Conservation (phyloP, 2,113 vertebrate genomes). For the human (Homo sapiens) region GRCh38 chr12:69272501-69273000, state of each 20-base stretch:
- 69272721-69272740: conserved; percentile 78
- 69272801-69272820: conserved; percentile 83
- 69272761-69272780: conserved; percentile 80
- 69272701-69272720: conserved; percentile 72
- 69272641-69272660: conserved; percentile 71
- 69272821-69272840: conserved; percentile 80
- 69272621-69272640: conserved; percentile 71
- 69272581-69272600: conserved; percentile 62
- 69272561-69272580: conserved; percentile 69
- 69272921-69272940: conserved; percentile 78
- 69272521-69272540: conserved; percentile 55
- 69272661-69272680: conserved; percentile 71
- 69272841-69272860: conserved; percentile 80
- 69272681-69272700: conserved; percentile 67
- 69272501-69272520: conserved; percentile 64
- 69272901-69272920: conserved; percentile 71
- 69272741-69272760: conserved; percentile 81
- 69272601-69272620: conserved; percentile 71
- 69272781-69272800: conserved; percentile 81
- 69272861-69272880: conserved; percentile 70
- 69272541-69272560: conserved; percentile 69
- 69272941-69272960: conserved; percentile 74
- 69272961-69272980: conserved; percentile 81
- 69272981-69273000: conserved; percentile 62
- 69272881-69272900: conserved; percentile 23